Evolutionary conservation across 1,140 invertebrate genomes (phyloP).

Genomic region (Macrobrachium nipponense): DNA sequence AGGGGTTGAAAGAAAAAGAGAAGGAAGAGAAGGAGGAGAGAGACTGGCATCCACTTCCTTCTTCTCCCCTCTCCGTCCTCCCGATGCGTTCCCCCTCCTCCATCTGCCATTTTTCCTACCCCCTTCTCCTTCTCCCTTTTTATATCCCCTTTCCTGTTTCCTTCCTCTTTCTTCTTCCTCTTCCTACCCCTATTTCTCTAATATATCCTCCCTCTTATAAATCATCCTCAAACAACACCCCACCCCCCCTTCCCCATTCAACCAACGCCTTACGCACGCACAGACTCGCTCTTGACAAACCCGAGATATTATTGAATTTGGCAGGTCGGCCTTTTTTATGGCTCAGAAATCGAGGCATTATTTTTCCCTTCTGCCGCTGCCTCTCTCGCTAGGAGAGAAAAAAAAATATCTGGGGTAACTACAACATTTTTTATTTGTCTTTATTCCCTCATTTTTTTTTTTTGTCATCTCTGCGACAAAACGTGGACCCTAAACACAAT

Average conservation of each 20-base stretch:
- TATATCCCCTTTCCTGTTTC: neutral
- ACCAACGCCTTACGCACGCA: neutral
- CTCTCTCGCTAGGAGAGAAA: too few species aligned
- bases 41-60: neutral
- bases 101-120: neutral
- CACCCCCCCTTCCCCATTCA: neutral
- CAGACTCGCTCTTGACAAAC: too few species aligned
- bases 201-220: too few species aligned
- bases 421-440: neutral
- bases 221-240: neutral
- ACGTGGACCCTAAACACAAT: too few species aligned
- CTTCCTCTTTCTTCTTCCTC: neutral
- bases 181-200: too few species aligned
- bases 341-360: neutral
- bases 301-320: slow-evolving; percentile 42
- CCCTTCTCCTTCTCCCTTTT: neutral
- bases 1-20: too few species aligned
- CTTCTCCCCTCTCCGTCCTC: neutral
- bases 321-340: slow-evolving; percentile 12
- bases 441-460: neutral
- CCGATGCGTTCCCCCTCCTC: neutral
- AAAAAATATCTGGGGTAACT: too few species aligned
- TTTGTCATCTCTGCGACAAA: neutral
- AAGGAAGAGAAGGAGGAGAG: too few species aligned
- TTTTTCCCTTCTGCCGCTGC: neutral